These are phyloP conservation scores for Limnephilus auricula DNA, from an alignment of 2,888 invertebrate species.

Conservation along the genomic window DNA sequence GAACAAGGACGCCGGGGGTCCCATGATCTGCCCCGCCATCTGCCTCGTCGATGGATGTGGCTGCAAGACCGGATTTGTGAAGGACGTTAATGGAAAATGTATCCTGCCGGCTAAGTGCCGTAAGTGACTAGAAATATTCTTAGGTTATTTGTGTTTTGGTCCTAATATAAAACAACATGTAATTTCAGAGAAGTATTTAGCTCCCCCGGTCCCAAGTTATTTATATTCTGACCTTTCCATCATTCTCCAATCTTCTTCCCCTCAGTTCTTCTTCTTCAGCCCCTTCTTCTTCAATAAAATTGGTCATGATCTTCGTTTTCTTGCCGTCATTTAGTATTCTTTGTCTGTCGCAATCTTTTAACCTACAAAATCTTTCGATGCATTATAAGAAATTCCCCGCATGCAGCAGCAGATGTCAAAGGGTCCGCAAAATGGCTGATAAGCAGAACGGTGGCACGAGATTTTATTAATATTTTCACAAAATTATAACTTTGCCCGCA, in stretches of 20 bases:
- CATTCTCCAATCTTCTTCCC: too few species aligned
- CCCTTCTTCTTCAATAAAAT: too few species aligned
- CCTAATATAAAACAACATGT: neutral
- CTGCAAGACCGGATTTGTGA: conserved; percentile 45
- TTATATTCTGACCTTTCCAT: neutral
- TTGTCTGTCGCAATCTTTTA: too few species aligned
- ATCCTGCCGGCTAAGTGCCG: conserved; percentile 42
- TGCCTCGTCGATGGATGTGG: conserved; percentile 44
- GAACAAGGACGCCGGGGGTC: neutral
- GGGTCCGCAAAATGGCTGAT: too few species aligned
- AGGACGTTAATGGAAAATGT: conserved; percentile 39
- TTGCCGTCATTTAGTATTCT: too few species aligned
- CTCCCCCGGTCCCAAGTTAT: neutral
- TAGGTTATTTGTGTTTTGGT: neutral
- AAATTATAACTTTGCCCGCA: too few species aligned
- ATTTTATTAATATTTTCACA: neutral
- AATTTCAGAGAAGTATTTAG: neutral
- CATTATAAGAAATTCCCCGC: too few species aligned
- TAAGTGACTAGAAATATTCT: conserved; percentile 6
- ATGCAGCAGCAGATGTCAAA: too few species aligned
- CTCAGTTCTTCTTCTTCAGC: too few species aligned
- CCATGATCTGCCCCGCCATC: conserved; percentile 17
- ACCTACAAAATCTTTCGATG: too few species aligned
- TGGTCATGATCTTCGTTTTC: too few species aligned
- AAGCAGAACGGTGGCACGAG: neutral